Evolutionary conservation across 2,888 invertebrate species (phyloP).

Genomic region (Sminthurides aquaticus): DNA sequence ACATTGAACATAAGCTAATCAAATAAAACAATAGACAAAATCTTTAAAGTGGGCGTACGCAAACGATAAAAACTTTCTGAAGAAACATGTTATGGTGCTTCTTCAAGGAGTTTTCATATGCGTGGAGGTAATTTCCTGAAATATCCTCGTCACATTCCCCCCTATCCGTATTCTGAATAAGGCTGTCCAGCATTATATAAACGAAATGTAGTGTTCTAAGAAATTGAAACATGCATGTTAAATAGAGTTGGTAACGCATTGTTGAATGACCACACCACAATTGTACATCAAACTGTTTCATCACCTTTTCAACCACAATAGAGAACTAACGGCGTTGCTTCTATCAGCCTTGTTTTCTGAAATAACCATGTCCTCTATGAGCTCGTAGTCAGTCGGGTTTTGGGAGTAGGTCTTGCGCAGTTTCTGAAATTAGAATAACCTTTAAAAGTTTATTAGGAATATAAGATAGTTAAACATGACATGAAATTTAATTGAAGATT

Average conservation of each 20-base stretch:
- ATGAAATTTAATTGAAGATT: no score
- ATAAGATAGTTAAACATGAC: no score
- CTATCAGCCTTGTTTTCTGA: conserved; percentile 54
- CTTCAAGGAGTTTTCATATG: conserved; percentile 65
- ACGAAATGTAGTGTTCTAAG: conserved; percentile 59
- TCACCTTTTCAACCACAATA: conserved; percentile 69
- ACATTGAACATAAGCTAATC: background rate
- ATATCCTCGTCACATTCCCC: conserved; percentile 54
- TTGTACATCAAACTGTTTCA: background rate
- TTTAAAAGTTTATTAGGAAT: no score
- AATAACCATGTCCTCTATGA: conserved; percentile 62
- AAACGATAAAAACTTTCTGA: conserved; percentile 61
- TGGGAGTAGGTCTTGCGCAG: conserved; percentile 43
- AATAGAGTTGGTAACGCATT: background rate
- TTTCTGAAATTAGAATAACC: conserved; percentile 44
- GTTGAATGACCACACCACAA: background rate
- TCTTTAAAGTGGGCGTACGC: no score
- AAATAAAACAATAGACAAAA: no score
- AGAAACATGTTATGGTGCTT: conserved; percentile 69
- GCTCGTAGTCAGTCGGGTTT: conserved; percentile 50
- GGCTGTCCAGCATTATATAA: conserved; percentile 54
- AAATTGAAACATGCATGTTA: background rate
- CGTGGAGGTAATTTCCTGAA: conserved; percentile 56
- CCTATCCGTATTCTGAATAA: conserved; percentile 51
- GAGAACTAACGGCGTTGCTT: conserved; percentile 55